Percentiles rank a stretch among this genome's conserved stretches.
These are phyloP conservation scores for Siderastrea radians DNA, from an alignment of 92 coral and sea anemone species.

Conservation along the genomic window DNA sequence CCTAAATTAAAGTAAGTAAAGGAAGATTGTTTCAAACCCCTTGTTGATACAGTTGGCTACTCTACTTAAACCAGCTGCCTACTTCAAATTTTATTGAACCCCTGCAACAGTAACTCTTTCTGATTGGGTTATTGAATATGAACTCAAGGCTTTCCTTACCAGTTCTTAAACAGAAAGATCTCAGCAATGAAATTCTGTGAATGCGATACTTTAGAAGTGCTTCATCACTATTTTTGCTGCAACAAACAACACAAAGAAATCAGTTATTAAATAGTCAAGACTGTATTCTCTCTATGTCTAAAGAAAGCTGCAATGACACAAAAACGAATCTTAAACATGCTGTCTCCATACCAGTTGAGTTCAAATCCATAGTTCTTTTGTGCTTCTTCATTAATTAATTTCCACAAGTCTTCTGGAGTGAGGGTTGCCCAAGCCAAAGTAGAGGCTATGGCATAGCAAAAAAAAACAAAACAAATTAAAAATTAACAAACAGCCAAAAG, in stretches of 20 bases:
- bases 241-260: background rate
- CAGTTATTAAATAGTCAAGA: background rate
- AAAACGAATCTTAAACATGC: background rate
- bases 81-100: too few relatives aligned
- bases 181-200: slow-evolving; percentile 90
- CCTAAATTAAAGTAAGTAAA: too few relatives aligned
- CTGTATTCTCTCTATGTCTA: background rate
- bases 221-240: slow-evolving; percentile 81
- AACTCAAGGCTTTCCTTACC: slow-evolving; percentile 55
- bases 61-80: too few relatives aligned
- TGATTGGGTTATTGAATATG: background rate
- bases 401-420: slow-evolving; percentile 95
- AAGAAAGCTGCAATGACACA: background rate
- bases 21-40: too few relatives aligned
- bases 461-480: background rate
- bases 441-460: slow-evolving; percentile 25
- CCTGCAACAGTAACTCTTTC: background rate
- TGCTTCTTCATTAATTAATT: slow-evolving; percentile 76
- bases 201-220: slow-evolving; percentile 75
- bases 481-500: background rate
- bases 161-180: slow-evolving; percentile 88
- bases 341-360: slow-evolving; percentile 74
- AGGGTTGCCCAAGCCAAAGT: slow-evolving; percentile 91
- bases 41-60: too few relatives aligned
- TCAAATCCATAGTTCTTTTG: slow-evolving; percentile 88